phyloP scores from a whole-genome alignment of 2,113 vertebrate species.

The Campylomormyrus numenius region DNA sequence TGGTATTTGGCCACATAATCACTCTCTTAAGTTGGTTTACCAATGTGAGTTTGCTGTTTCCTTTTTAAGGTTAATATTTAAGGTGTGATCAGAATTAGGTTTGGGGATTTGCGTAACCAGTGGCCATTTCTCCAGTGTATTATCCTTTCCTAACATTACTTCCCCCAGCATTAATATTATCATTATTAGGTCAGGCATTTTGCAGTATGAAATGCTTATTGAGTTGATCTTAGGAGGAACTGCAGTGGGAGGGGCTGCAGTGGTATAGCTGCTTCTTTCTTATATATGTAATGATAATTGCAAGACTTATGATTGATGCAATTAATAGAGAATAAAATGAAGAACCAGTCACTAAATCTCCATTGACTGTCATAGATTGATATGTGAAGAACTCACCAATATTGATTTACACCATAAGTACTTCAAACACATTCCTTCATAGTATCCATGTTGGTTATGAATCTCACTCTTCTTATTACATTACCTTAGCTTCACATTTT shows the following conservation, averaged over 20 bases:
- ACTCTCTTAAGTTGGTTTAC: no score
- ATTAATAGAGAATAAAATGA: background rate
- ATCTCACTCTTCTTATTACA: background rate
- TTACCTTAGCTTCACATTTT: background rate
- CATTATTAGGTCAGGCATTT: background rate
- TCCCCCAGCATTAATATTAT: background rate
- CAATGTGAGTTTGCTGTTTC: background rate
- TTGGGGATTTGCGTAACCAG: background rate
- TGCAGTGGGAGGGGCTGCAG: background rate
- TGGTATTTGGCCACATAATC: background rate
- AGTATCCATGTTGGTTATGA: background rate
- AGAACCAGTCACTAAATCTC: background rate
- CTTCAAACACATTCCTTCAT: background rate
- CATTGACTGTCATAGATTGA: background rate
- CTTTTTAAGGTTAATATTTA: background rate
- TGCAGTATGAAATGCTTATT: background rate
- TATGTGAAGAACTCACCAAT: background rate
- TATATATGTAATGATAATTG: background rate
- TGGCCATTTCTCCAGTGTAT: background rate
- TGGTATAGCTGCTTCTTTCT: background rate
- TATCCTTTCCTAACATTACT: background rate
- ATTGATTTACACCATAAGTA: background rate
- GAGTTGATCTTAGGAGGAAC: background rate
- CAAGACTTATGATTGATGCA: background rate
- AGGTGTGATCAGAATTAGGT: background rate